These are phyloP conservation scores for Ophioderma brevispina DNA, from an alignment of 35 echinoderm and acorn worm genomes.

Conservation along the genomic window DNA sequence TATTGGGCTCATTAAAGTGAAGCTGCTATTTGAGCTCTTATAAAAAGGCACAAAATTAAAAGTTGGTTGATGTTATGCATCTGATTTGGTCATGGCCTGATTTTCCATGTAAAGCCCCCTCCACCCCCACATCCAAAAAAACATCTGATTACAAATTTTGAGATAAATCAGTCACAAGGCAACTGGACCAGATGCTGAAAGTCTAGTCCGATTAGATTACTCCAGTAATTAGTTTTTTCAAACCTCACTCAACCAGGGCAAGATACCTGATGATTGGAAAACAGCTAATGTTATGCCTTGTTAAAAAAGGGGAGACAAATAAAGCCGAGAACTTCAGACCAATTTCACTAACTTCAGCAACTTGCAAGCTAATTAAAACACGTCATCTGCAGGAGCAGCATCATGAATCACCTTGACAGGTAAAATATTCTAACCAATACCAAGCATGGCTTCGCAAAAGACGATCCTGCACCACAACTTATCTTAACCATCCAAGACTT, in stretches of 20 bases:
- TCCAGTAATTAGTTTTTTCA: not conserved
- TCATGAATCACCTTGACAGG: constrained; percentile 2
- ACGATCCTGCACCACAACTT: not conserved
- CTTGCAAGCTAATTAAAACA: not conserved
- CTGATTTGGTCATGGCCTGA: too few species aligned
- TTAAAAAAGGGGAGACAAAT: not conserved
- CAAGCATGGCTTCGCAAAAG: not conserved
- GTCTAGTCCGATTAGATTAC: not conserved
- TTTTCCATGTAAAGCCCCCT: too few species aligned
- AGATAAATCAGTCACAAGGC: too few species aligned
- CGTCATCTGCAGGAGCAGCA: not conserved
- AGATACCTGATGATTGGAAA: not conserved
- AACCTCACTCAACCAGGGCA: not conserved
- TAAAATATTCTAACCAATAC: not conserved
- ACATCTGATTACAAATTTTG: too few species aligned
- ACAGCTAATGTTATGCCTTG: not conserved
- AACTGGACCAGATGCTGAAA: not conserved
- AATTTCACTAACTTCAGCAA: not conserved
- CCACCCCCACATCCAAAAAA: too few species aligned
- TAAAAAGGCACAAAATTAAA: too few species aligned
- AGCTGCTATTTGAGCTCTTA: too few species aligned
- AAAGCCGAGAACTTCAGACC: not conserved
- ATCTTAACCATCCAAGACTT: constrained; percentile 3
- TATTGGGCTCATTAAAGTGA: too few species aligned
- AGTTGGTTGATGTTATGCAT: too few species aligned